Evolutionary conservation across 2,888 invertebrate species (phyloP).

Genomic region (Napeogenes inachia): DNA sequence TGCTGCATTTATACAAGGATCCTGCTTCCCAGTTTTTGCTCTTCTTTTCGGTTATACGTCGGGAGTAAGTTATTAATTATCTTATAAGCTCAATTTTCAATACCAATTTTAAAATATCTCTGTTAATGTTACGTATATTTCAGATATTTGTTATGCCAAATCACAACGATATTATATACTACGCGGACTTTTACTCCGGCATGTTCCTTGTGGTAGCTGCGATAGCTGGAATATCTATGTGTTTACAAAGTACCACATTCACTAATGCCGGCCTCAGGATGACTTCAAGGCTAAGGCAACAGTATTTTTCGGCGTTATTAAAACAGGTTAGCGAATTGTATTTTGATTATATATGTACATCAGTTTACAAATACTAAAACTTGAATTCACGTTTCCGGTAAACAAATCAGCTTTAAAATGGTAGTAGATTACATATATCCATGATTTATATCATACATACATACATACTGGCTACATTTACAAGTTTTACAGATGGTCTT

Average conservation of each 20-base stretch:
- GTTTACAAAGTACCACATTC: slow-evolving; percentile 84
- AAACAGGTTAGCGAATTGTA: slow-evolving; percentile 58
- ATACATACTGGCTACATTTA: neutral
- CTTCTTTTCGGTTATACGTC: slow-evolving; percentile 83
- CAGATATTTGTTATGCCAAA: slow-evolving; percentile 80
- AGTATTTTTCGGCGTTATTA: slow-evolving; percentile 74
- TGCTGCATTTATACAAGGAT: slow-evolving; percentile 80
- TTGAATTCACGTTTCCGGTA: too few species aligned
- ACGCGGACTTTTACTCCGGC: slow-evolving; percentile 80
- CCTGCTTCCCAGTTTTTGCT: slow-evolving; percentile 81
- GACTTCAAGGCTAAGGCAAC: slow-evolving; percentile 80
- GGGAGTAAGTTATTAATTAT: slow-evolving; percentile 57
- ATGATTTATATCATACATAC: too few species aligned
- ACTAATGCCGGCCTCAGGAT: slow-evolving; percentile 86
- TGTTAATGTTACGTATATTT: slow-evolving; percentile 30
- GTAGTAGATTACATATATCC: too few species aligned
- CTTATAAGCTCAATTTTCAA: neutral
- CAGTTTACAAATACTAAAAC: too few species aligned
- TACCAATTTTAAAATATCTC: neutral
- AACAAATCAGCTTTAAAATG: too few species aligned
- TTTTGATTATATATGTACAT: neutral
- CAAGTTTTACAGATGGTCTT: slow-evolving; percentile 1
- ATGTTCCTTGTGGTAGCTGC: slow-evolving; percentile 82
- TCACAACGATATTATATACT: slow-evolving; percentile 68
- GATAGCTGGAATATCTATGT: slow-evolving; percentile 81